Evolutionary conservation across 2,113 vertebrate genomes (phyloP).

Genomic region (Corydoras maculifer): DNA sequence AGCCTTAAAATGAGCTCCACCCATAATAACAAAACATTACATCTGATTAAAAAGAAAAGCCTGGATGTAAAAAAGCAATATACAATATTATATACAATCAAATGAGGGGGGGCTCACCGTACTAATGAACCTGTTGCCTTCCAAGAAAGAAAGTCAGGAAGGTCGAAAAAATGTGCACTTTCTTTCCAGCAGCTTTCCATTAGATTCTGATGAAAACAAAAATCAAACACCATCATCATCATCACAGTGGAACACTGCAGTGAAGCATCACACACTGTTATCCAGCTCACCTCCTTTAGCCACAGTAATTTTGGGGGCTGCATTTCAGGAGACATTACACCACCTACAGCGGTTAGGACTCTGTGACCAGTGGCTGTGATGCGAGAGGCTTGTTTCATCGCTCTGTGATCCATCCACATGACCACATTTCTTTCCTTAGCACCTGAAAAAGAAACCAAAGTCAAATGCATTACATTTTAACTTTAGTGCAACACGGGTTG

Average conservation of each 20-base stretch:
- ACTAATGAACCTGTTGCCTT: constrained; percentile 85
- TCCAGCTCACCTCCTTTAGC: constrained; percentile 81
- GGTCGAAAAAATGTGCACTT: constrained; percentile 87
- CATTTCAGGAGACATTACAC: constrained; percentile 95
- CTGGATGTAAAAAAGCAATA: too few relatives aligned
- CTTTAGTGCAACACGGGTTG: too few relatives aligned
- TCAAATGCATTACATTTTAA: background rate
- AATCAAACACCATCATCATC: constrained; percentile 8
- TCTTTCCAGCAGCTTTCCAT: constrained; percentile 60
- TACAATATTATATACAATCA: too few relatives aligned
- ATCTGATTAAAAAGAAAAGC: too few relatives aligned
- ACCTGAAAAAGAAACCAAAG: constrained; percentile 53
- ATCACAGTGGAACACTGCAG: background rate
- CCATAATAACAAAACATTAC: too few relatives aligned
- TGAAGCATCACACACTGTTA: too few relatives aligned
- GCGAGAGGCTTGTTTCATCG: constrained; percentile 71
- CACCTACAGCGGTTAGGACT: constrained; percentile 76
- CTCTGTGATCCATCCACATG: constrained; percentile 98
- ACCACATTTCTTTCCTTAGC: constrained; percentile 74
- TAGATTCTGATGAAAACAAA: constrained; percentile 54
- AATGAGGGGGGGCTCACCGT: constrained; percentile 63
- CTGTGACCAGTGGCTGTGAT: constrained; percentile 76
- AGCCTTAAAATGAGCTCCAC: too few relatives aligned
- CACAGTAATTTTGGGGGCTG: constrained; percentile 94
- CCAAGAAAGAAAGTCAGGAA: constrained; percentile 92